Evolutionary conservation across 92 coral and sea anemone genomes (phyloP), one percentile per base, ranked within the genome.

Genomic region (Montipora capitata): DNA sequence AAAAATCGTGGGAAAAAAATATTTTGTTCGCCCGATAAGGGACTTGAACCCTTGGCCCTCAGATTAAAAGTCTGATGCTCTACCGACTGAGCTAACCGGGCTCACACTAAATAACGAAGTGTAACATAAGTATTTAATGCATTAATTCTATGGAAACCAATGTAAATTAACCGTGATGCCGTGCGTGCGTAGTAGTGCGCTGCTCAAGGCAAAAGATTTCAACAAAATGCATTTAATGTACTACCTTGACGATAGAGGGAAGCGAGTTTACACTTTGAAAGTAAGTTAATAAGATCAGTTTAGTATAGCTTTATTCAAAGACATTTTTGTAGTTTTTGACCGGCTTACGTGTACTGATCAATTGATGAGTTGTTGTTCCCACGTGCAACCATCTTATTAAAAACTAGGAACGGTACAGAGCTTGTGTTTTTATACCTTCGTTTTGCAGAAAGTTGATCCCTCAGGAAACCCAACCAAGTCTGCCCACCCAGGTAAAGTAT

Each of bases 1-100:
- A 69, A 72, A 74, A 44, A 73, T 64, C 71, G 5, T 54, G 2
- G 2, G 6, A 15, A 76, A 71, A 74, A 94, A 90, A 27, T 27
- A 39, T 10, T 8, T 11, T 1, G 80, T 68, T 63, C 98, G 99
- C 99, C 99, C 99, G 97, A 94, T 97, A 96, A 72, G 99, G 99
- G 99, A 95, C 99, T 97, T 82, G 99, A 97, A 97, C 99, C 99
- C 99, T 63, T 96, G 99, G 83, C 99, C 99, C 99, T 97, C 99
- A 97, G 99, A 97, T 97, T 97, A 97, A 97, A 97, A 97, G 99
- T 96, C 99, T 97, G 99, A 97, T 97, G 99, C 98, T 97, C 99
- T 97, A 97, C 99, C 99, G 91, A 93, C 99, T 97, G 99, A 97
- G 99, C 99, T 97, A 97, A 97, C 97, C 98, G 99, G 99, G 99